Evolutionary conservation across 2,113 vertebrate species (phyloP), one percentile per base, ranked within the genome.

Genomic region (Tachuris rubrigastra): DNA sequence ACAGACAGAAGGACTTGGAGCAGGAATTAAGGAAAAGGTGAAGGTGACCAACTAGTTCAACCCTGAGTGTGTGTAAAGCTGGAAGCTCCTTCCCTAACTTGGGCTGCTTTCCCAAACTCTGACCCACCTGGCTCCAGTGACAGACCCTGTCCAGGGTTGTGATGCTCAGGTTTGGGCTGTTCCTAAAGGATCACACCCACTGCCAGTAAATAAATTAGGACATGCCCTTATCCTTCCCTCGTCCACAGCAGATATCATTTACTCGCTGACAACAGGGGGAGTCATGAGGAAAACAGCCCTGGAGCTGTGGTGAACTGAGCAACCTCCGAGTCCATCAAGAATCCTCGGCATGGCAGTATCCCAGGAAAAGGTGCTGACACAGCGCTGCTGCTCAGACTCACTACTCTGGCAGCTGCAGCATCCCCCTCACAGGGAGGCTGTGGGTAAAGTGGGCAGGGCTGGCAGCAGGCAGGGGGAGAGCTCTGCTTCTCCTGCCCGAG

Each of bases 261-360:
- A 17, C 60, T n/a, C 1, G 0, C 37, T 42, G 25, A 19, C 56
- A 37, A 6, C 0, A 12, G 5, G 65, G 15, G 19, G 27, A 42
- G 25, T n/a, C 6, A 4, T 8, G 20, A 2, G 7, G 8, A 27
- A 41, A 72, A 78, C 30, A 12, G 21, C 10, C 33, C 30, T 53
- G 59, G 55, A 53, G 7, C 41, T 20, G 10, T 8, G 44, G 39
- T 12, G 59, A 50, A 30, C 24, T 7, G 49, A 25, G 37, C 5
- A 73, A 62, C 9, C n/a, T 71, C 58, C 18, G 49, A 44, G 50
- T 7, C n/a, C 28, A 31, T 8, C 41, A 25, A 31, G 71, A 37
- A 58, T 24, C 42, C 46, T 59, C 8, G 20, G 33, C 47, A 35
- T n/a, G 44, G 49, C 28, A 76, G 14, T 7, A 16, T 3, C 62